phyloP scores from a whole-genome alignment of 2,113 vertebrate genomes.

The Lepus europaeus region DNA sequence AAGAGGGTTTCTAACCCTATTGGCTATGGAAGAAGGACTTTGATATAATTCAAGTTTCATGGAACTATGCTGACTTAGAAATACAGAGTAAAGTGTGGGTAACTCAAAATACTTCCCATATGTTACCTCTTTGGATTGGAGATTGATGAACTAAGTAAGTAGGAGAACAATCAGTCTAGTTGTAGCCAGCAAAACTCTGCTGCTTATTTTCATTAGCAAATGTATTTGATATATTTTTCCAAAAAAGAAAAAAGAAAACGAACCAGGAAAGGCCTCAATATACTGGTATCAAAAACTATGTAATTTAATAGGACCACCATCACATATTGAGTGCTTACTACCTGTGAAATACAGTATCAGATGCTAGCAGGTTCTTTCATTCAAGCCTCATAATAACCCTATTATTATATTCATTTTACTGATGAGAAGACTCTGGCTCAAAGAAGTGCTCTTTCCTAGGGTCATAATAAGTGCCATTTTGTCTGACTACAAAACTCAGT shows the following conservation, averaged over 20 bases:
- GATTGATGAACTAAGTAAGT: not conserved
- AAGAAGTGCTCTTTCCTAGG: slow-evolving; percentile 34
- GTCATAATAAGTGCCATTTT: slow-evolving; percentile 15
- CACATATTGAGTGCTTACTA: not conserved
- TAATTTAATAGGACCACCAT: not conserved
- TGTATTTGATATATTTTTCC: not conserved
- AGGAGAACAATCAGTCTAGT: not conserved
- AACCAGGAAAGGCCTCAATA: not conserved
- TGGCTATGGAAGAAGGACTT: not conserved
- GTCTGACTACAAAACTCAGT: not conserved
- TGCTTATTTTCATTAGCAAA: not conserved
- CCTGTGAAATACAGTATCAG: not conserved
- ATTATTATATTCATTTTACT: slow-evolving; percentile 20
- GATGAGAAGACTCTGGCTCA: slow-evolving; percentile 32
- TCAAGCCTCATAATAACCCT: not conserved
- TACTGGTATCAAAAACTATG: slow-evolving; percentile 2
- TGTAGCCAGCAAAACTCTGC: not conserved
- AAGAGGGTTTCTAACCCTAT: not conserved
- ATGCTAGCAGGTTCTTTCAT: not conserved
- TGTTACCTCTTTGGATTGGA: not conserved
- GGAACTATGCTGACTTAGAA: not conserved
- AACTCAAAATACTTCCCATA: not conserved
- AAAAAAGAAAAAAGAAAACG: not conserved
- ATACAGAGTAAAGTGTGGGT: not conserved
- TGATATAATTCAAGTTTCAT: not conserved